These are phyloP conservation scores for Cynaeus angustus DNA, from an alignment of 2,888 invertebrate genomes.

Conservation along the genomic window DNA sequence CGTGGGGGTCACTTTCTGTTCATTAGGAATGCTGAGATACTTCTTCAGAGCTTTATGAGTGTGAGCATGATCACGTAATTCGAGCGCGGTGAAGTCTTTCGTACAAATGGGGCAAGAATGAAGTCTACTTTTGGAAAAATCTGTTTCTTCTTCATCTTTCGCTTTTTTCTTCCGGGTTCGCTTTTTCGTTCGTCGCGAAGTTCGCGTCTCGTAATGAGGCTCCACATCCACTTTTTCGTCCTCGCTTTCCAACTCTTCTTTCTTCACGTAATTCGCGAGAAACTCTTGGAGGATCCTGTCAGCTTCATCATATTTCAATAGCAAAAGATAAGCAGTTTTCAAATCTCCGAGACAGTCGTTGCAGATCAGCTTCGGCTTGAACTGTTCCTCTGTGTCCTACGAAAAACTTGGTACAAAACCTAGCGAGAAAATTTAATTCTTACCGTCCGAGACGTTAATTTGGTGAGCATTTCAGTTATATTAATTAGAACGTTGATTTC, in stretches of 20 bases:
- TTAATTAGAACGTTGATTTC: constrained; percentile 52
- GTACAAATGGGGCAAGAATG: constrained; percentile 64
- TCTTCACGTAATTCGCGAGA: constrained; percentile 51
- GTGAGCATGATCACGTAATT: constrained; percentile 60
- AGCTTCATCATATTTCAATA: constrained; percentile 59
- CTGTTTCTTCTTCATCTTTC: not conserved
- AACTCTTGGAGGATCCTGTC: constrained; percentile 55
- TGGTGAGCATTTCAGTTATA: constrained; percentile 55
- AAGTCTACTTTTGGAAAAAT: constrained; percentile 28
- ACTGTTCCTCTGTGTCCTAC: constrained; percentile 8
- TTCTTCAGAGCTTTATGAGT: constrained; percentile 63
- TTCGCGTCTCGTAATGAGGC: constrained; percentile 10
- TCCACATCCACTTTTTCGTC: not conserved
- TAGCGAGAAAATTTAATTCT: constrained; percentile 10
- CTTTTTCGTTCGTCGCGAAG: constrained; percentile 9
- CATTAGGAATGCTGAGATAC: constrained; percentile 58
- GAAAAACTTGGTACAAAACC: no score
- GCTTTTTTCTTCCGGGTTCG: constrained; percentile 10
- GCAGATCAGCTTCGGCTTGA: constrained; percentile 56
- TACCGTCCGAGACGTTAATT: constrained; percentile 55
- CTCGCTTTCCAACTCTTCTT: constrained; percentile 20
- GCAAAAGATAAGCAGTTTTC: constrained; percentile 57
- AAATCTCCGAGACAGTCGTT: constrained; percentile 55
- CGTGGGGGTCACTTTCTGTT: constrained; percentile 54
- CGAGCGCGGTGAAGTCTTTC: constrained; percentile 59